Conservation (phyloP, 2,113 vertebrate genomes). For the Prolemur simus region DNA sequence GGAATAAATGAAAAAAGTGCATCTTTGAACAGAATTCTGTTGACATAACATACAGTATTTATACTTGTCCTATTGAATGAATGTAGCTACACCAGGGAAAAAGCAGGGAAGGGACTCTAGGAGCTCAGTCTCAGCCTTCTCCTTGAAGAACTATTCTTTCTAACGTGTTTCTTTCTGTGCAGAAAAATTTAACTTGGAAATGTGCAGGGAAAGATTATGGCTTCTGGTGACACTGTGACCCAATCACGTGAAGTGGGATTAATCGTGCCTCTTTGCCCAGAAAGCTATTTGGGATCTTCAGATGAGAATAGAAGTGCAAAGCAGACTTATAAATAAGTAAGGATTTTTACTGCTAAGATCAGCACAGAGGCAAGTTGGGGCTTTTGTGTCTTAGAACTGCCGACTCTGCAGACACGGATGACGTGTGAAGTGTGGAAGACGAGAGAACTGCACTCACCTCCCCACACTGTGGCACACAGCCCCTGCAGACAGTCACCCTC, state of each 20-base stretch:
- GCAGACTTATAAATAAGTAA: conserved; percentile 58
- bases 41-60: neutral
- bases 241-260: conserved; percentile 31
- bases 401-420: neutral
- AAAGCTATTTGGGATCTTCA: conserved; percentile 27
- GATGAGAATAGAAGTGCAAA: conserved; percentile 47
- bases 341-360: conserved; percentile 42
- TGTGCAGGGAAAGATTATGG: neutral
- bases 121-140: neutral
- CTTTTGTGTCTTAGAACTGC: neutral
- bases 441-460: neutral
- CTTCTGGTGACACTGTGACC: conserved; percentile 38
- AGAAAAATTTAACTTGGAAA: conserved; percentile 45
- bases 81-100: neutral
- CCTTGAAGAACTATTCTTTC: neutral
- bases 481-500: neutral
- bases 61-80: neutral
- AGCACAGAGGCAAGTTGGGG: conserved; percentile 37
- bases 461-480: too few species aligned
- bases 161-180: neutral
- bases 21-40: neutral
- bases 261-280: conserved; percentile 1
- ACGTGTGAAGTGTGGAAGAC: neutral
- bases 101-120: neutral
- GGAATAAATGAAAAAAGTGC: neutral